A percentile compares a stretch with the other conserved stretches of the same genome.
Conservation (phyloP, 2,113 vertebrate genomes). For the Rousettus leschenaultii region DNA sequence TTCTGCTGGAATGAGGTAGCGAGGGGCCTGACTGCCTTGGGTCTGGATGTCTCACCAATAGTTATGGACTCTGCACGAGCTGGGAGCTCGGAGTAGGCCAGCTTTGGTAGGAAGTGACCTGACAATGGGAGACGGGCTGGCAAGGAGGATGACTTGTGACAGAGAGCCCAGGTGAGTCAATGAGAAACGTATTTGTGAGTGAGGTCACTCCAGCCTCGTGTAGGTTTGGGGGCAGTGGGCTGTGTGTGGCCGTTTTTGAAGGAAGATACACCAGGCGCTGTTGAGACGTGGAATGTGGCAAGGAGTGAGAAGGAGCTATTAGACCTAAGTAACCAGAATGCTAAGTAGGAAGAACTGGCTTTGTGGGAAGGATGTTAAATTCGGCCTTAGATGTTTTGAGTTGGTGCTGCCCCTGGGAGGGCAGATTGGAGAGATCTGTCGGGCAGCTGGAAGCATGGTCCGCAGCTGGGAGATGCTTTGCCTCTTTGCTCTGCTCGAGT, state of each 20-base stretch:
- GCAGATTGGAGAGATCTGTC: neutral
- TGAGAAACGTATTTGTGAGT: neutral
- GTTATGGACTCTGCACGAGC: fast-evolving
- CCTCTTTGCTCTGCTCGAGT: neutral
- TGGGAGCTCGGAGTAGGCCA: neutral
- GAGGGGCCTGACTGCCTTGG: neutral
- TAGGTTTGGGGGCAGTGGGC: neutral
- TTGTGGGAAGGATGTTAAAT: neutral
- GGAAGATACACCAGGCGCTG: neutral
- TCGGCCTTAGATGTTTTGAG: neutral
- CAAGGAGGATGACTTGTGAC: fast-evolving
- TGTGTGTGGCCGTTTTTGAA: neutral
- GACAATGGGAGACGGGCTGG: neutral
- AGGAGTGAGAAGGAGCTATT: neutral
- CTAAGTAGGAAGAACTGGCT: neutral
- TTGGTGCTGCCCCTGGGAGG: neutral
- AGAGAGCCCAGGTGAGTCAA: neutral
- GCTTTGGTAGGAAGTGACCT: neutral
- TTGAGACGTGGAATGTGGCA: neutral
- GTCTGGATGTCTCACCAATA: neutral
- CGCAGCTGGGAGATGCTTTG: neutral
- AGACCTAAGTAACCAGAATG: neutral
- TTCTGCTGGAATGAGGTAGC: neutral
- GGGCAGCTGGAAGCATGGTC: neutral
- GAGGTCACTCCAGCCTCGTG: neutral